Conservation (phyloP, 2,113 vertebrate genomes). For the Geococcyx californianus region DNA sequence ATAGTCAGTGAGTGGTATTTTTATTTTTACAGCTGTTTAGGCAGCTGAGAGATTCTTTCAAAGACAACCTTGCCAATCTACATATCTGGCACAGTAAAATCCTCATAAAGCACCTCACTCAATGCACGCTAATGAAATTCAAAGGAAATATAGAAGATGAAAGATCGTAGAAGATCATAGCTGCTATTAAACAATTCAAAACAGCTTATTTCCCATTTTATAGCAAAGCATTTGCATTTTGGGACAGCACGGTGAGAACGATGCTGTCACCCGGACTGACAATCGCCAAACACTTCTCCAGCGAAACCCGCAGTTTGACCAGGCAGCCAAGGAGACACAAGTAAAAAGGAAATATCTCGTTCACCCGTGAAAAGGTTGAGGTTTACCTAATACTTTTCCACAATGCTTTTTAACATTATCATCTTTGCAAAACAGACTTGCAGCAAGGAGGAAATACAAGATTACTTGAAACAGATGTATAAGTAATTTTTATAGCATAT, state of each 20-base stretch:
- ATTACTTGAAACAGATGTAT: not conserved
- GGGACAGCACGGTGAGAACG: not conserved
- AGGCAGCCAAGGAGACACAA: not conserved
- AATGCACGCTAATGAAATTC: not conserved
- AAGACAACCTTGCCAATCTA: not conserved
- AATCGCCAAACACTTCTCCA: not conserved
- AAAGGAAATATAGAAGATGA: not conserved
- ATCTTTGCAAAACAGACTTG: not conserved
- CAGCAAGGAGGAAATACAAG: not conserved
- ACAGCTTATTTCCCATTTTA: not conserved
- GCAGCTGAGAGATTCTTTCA: not conserved
- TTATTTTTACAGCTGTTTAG: constrained; percentile 59
- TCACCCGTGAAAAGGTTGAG: not conserved
- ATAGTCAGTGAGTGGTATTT: not conserved
- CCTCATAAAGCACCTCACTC: not conserved
- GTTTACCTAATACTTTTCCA: not conserved
- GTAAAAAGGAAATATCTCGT: not conserved
- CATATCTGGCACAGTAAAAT: not conserved
- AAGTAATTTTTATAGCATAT: not conserved
- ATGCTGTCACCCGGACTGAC: not conserved
- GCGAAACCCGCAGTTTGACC: not conserved
- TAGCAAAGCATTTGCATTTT: not conserved
- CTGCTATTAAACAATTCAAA: not conserved
- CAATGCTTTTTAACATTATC: not conserved
- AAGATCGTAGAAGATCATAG: no score